phyloP scores from a whole-genome alignment of 2,797 vertebrate genomes.

The Sitta carolinensis region DNA sequence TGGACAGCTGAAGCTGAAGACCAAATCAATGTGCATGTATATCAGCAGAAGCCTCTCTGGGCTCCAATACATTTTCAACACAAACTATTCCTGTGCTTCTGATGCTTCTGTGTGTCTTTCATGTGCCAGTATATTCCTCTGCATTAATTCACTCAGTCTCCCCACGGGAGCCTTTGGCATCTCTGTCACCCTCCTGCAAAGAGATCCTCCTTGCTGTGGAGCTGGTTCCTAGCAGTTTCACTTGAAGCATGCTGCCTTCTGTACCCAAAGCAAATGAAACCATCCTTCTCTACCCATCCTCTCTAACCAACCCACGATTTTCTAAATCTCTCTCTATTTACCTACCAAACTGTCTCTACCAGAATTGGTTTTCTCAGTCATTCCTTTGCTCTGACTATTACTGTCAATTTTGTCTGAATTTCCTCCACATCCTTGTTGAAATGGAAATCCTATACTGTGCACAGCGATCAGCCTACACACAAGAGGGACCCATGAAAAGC shows the following conservation, averaged over 20 bases:
- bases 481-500: neutral
- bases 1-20: neutral
- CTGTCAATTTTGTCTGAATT: neutral
- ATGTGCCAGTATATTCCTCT: neutral
- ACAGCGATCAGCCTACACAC: neutral
- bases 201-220: neutral
- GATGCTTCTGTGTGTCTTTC: neutral
- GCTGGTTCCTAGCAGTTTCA: neutral
- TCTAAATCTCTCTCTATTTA: neutral
- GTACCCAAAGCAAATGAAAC: neutral
- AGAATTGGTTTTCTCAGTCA: neutral
- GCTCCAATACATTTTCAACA: neutral
- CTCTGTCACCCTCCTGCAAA: neutral
- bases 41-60: neutral
- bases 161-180: neutral
- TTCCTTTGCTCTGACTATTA: neutral
- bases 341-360: neutral
- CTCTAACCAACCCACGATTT: neutral
- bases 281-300: neutral
- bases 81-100: neutral
- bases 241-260: neutral
- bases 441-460: neutral
- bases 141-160: neutral
- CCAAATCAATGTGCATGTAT: accelerated
- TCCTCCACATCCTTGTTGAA: neutral